Evolutionary conservation across 2,888 invertebrate species (phyloP).

Genomic region (Tipula confusa): DNA sequence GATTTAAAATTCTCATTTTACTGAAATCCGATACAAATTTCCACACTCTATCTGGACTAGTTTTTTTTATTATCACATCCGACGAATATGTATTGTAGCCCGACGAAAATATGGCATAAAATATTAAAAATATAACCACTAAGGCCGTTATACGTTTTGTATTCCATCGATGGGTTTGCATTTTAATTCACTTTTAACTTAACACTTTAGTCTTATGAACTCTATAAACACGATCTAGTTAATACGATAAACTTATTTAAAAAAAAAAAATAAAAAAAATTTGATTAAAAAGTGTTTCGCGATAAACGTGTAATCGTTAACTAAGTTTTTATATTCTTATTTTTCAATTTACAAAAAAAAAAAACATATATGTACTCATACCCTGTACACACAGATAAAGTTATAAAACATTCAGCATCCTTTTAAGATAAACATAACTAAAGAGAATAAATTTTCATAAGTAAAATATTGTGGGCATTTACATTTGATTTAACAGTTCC

Average conservation of each 20-base stretch:
- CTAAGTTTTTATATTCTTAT: background rate
- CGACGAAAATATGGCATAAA: slow-evolving; percentile 43
- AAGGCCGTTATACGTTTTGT: slow-evolving; percentile 30
- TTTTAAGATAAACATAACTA: slow-evolving; percentile 26
- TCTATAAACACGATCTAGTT: background rate
- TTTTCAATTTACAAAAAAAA: background rate
- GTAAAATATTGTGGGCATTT: background rate
- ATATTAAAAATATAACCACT: background rate
- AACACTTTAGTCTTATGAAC: background rate
- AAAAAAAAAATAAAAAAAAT: no score
- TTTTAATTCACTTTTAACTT: background rate
- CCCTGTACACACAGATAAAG: background rate
- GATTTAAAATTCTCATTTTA: slow-evolving; percentile 66
- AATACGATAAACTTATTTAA: no score
- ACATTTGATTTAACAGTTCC: background rate
- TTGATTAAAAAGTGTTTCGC: background rate
- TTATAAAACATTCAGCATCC: slow-evolving; percentile 28
- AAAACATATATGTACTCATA: background rate
- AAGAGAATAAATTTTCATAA: slow-evolving; percentile 26
- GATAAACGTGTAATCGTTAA: background rate
- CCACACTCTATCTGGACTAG: slow-evolving; percentile 61
- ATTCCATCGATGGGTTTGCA: slow-evolving; percentile 34
- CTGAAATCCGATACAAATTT: slow-evolving; percentile 72
- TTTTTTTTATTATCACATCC: slow-evolving; percentile 53
- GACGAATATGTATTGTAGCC: slow-evolving; percentile 49